Conservation (phyloP, 2,797 vertebrate genomes). For the Hypotaenidia okinawae region DNA sequence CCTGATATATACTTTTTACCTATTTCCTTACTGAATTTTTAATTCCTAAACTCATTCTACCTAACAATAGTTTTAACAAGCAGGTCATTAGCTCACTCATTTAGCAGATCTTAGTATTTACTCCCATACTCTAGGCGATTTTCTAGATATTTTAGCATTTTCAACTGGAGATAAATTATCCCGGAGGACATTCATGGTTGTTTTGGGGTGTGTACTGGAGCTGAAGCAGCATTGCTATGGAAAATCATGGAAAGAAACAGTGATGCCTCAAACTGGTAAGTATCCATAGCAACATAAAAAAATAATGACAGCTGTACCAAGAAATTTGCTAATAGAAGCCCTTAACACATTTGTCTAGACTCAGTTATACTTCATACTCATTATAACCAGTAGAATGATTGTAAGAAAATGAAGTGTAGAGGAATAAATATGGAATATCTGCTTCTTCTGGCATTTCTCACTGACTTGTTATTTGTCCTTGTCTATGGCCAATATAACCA, state of each 20-base stretch:
- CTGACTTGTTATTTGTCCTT: neutral
- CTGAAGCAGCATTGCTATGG: conserved; percentile 37
- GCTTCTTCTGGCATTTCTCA: neutral
- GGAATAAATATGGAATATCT: neutral
- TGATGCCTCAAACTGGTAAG: conserved; percentile 35
- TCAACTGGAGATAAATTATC: conserved; percentile 13
- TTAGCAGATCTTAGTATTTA: neutral
- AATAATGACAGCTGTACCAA: conserved; percentile 61
- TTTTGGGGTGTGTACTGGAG: conserved; percentile 1
- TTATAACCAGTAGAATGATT: conserved; percentile 7
- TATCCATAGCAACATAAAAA: conserved; percentile 66
- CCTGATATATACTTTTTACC: neutral
- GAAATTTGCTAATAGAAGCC: conserved; percentile 55
- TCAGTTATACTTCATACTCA: conserved; percentile 16
- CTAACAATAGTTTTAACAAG: neutral
- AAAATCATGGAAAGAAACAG: conserved; percentile 36
- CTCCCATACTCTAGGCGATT: neutral
- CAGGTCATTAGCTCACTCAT: neutral
- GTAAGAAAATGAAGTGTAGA: neutral
- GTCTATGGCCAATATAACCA: neutral
- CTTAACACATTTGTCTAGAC: conserved; percentile 51
- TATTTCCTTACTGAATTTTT: neutral
- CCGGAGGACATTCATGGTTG: neutral
- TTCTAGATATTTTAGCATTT: neutral
- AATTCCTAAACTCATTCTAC: neutral